Percentiles rank a stretch among this genome's conserved stretches.
Conservation (phyloP, 2,113 vertebrate species). For the Phaethon lepturus region DNA sequence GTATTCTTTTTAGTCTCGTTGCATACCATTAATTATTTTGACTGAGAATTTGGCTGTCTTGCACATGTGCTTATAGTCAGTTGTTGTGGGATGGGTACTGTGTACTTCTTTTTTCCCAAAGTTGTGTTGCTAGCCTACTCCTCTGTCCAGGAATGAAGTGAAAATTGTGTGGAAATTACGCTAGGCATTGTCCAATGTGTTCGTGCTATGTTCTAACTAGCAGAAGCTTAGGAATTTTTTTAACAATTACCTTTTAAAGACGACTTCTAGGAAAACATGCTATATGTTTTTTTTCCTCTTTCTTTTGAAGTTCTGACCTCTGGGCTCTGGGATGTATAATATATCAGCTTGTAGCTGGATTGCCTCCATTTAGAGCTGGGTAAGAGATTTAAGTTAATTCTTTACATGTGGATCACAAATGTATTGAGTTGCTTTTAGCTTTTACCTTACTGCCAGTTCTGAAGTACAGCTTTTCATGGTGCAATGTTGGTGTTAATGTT, state of each 20-base stretch:
- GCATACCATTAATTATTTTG: neutral
- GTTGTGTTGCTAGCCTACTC: neutral
- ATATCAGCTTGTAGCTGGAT: slow-evolving; percentile 97
- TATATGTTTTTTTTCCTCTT: neutral
- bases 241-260: neutral
- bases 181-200: neutral
- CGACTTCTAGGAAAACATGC: neutral
- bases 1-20: neutral
- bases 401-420: neutral
- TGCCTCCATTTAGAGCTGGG: slow-evolving; percentile 98
- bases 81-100: neutral
- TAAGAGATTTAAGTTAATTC: slow-evolving; percentile 72
- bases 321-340: slow-evolving; percentile 99
- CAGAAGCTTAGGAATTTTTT: neutral
- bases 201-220: neutral
- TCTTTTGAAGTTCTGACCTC: slow-evolving; percentile 87
- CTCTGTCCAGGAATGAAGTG: neutral
- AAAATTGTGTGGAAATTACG: neutral
- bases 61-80: neutral
- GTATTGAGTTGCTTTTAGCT: neutral
- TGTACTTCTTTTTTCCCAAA: neutral
- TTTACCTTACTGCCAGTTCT: neutral
- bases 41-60: neutral
- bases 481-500: neutral
- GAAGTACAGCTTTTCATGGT: neutral